Percentiles rank a stretch among this genome's conserved stretches.
phyloP scores from a whole-genome alignment of 1,140 invertebrate genomes.

The Glomeris maerens region DNA sequence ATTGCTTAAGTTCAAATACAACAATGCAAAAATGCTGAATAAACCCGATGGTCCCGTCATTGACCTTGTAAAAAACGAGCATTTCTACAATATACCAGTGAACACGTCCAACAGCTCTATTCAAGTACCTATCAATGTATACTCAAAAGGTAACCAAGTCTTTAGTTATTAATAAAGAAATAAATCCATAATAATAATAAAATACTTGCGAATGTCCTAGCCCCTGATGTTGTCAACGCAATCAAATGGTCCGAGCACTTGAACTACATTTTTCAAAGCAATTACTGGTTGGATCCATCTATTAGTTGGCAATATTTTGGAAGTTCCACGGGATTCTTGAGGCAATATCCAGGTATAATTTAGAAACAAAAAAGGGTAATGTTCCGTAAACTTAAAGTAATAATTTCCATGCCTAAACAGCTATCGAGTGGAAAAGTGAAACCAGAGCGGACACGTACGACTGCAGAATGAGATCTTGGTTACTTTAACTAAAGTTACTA shows the following conservation, averaged over 20 bases:
- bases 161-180: no score
- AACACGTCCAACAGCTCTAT: constrained; percentile 72
- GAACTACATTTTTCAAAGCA: constrained; percentile 68
- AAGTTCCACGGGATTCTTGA: constrained; percentile 73
- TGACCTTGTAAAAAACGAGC: constrained; percentile 35
- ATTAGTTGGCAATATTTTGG: constrained; percentile 94
- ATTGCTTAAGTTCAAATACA: constrained; percentile 2
- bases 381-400: background rate
- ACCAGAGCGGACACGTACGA: constrained; percentile 59
- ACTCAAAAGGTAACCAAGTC: constrained; percentile 52
- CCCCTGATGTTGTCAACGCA: constrained; percentile 46
- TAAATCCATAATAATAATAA: background rate
- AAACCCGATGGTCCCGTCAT: background rate
- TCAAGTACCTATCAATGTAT: constrained; percentile 88
- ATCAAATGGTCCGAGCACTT: constrained; percentile 75
- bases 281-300: constrained; percentile 70
- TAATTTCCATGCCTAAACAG: background rate
- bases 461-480: constrained; percentile 69
- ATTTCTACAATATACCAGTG: constrained; percentile 65
- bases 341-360: constrained; percentile 70
- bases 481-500: constrained; percentile 1
- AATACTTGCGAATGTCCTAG: constrained; percentile 26
- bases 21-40: background rate
- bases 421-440: constrained; percentile 4
- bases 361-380: background rate